Percentiles rank a stretch among this genome's conserved stretches.
These are phyloP conservation scores for Sinopyrophorus schimmeli DNA, from an alignment of 2,888 invertebrate species.

Conservation along the genomic window DNA sequence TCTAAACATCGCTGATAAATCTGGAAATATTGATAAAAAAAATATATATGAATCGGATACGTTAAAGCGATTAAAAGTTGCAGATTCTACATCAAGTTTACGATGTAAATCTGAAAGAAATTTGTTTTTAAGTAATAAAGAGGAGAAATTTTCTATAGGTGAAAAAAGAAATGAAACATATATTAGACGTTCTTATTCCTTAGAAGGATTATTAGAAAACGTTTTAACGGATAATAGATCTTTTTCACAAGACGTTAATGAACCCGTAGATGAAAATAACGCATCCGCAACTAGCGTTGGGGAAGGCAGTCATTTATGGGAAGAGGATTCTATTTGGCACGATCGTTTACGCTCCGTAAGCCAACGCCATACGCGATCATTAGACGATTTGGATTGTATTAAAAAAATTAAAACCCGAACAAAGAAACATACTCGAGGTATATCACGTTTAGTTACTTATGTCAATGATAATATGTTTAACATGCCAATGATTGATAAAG, in stretches of 20 bases:
- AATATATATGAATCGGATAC: slow-evolving; percentile 74
- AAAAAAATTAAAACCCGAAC: slow-evolving; percentile 43
- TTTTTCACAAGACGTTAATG: slow-evolving; percentile 22
- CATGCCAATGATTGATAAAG: slow-evolving; percentile 54
- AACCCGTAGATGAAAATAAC: slow-evolving; percentile 32
- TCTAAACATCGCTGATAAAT: slow-evolving; percentile 67
- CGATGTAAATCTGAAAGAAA: slow-evolving; percentile 59
- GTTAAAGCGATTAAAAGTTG: slow-evolving; percentile 62
- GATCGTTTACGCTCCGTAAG: slow-evolving; percentile 79
- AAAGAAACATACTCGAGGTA: slow-evolving; percentile 48
- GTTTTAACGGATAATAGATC: slow-evolving; percentile 45
- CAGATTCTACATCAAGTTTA: slow-evolving; percentile 58
- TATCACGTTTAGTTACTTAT: slow-evolving; percentile 75
- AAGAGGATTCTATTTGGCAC: slow-evolving; percentile 80
- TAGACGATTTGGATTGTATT: slow-evolving; percentile 76
- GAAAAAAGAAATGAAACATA: slow-evolving; percentile 39
- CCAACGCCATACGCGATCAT: slow-evolving; percentile 78
- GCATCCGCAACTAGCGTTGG: slow-evolving; percentile 38
- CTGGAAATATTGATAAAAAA: slow-evolving; percentile 66
- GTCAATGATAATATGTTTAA: slow-evolving; percentile 72
- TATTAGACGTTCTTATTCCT: slow-evolving; percentile 60
- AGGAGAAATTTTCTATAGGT: slow-evolving; percentile 45
- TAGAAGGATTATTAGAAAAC: slow-evolving; percentile 64
- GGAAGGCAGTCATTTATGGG: slow-evolving; percentile 79
- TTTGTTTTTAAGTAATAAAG: slow-evolving; percentile 45